Evolutionary conservation across 2,888 invertebrate species (phyloP), one percentile per base, ranked within the genome.

Genomic region (Drepanosiphum platanoidis): DNA sequence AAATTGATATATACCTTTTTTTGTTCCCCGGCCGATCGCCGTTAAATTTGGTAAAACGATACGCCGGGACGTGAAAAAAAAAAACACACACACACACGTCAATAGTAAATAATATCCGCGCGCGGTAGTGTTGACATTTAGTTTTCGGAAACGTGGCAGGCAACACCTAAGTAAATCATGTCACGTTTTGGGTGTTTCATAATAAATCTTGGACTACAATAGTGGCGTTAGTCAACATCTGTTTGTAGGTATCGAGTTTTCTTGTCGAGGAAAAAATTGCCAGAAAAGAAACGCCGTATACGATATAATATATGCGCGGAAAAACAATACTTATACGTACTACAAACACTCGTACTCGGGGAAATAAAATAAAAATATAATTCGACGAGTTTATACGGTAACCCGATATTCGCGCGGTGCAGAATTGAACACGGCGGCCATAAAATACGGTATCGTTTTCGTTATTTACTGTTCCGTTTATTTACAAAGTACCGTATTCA

Each of bases 241-340:
- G 78, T 81, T 86, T 18, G 9, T 74, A n/a, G 46, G 42, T 46
- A 74, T 46, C 46, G 64, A 74, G n/a, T 64, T 66, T 32, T 83
- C 46, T 83, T 34, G 0, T 75, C 5, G 18, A 3, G 30, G 5
- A 39, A 64, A 58, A 58, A 66, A 66, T 58, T 52, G 34, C 52
- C 27, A 22, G n/a, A 1, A 52, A 58, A 15, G 0, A 58, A 36
- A 80, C 39, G n/a, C n/a, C 7, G 7, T 32, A n/a, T n/a, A 5
- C 22, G 15, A 46, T n/a, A n/a, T n/a, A 74, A 34, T 58, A 27
- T 30, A 39, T 82, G 34, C n/a, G 13, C 46, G 34, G 3, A 0
- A 46, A 74, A 83, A 83, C 74, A 66, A 83, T 74, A 52, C 15
- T n/a, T n/a, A n/a, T n/a, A n/a, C n/a, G n/a, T n/a, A n/a, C n/a